These are phyloP conservation scores for Tachyglossus aculeatus DNA, from an alignment of 2,797 vertebrate species.

Conservation along the genomic window DNA sequence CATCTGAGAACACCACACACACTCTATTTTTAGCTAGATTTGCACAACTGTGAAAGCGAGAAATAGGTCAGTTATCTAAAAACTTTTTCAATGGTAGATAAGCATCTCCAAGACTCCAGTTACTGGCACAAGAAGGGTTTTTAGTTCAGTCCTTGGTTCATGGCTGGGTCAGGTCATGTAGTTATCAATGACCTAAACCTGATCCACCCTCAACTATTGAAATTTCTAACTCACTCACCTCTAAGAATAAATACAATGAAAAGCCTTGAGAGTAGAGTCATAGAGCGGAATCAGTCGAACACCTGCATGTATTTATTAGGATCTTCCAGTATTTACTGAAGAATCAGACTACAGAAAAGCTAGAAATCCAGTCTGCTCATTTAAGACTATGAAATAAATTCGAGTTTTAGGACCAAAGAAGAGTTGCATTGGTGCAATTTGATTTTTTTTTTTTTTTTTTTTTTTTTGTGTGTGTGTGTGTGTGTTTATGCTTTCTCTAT, in stretches of 20 bases:
- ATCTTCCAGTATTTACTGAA: not conserved
- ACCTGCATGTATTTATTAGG: constrained; percentile 38
- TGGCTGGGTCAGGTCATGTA: constrained; percentile 64
- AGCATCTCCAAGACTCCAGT: constrained; percentile 61
- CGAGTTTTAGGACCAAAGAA: constrained; percentile 14
- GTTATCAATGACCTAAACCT: constrained; percentile 65
- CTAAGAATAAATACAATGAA: constrained; percentile 50
- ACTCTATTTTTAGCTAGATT: not conserved
- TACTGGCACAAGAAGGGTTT: constrained; percentile 56
- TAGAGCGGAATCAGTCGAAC: constrained; percentile 13
- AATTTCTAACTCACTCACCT: constrained; percentile 64
- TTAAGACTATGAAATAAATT: constrained; percentile 32
- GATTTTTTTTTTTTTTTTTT: constrained; percentile 17
- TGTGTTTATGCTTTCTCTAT: too few species aligned
- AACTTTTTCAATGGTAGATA: constrained; percentile 63
- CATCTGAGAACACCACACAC: constrained; percentile 20
- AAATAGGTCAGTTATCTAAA: constrained; percentile 56
- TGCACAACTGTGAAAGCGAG: constrained; percentile 14
- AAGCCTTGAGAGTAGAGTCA: constrained; percentile 36
- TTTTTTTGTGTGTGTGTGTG: too few species aligned
- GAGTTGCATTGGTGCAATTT: constrained; percentile 33
- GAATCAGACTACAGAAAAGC: not conserved
- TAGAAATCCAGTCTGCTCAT: not conserved
- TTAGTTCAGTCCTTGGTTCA: constrained; percentile 61
- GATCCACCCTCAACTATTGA: constrained; percentile 63